Base-by-base conservation (phyloP, 2,888 invertebrate genomes). In the Abrostola triplasia region DNA sequence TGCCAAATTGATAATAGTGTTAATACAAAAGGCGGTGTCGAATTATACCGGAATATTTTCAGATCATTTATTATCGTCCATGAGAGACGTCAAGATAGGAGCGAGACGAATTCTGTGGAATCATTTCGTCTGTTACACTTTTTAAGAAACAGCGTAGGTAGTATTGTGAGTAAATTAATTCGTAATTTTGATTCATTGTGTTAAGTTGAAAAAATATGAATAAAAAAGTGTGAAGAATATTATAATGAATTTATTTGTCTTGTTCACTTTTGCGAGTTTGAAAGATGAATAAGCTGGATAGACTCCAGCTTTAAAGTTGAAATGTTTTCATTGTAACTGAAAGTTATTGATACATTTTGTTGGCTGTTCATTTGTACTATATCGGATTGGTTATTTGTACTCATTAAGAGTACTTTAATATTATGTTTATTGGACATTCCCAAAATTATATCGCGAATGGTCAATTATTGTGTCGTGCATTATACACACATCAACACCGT, bases 1-100 rank as follows among this genome's bases (percentile, higher is more conserved):
- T 93, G 94, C 93, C 90, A 93, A 94, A 94, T 94, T 90, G 92
- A 91, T 94, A 93, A 94, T 94, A 82, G 85, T 88, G 84, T 88
- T 89, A 86, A 90, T 89, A 92, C 88, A 87, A 87, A 87, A 87
- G 85, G 77, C 82, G 78, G 77, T 67, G 64, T 81, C 75, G 78
- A 84, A 86, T 86, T 83, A 84, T 84, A 82, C 78, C 77, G 79
- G 84, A 86, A 87, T 87, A 87, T 90, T 89, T 88, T 86, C 53
- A 80, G 85, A 90, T 92, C 93, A 93, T 92, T 93, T 92, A 88
- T 94, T 88, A 93, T 80, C 81, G 74, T 65, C 76, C 69, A 68
- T 71, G 74, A 35, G 67, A 71, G 71, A 68, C 67, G 77, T 82
- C 80, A 81, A 85, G 83, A 84, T 88, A 91, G 84, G 83, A 79